These are phyloP conservation scores for Oxycera nigricornis DNA, from an alignment of 2,888 invertebrate species.

Conservation along the genomic window DNA sequence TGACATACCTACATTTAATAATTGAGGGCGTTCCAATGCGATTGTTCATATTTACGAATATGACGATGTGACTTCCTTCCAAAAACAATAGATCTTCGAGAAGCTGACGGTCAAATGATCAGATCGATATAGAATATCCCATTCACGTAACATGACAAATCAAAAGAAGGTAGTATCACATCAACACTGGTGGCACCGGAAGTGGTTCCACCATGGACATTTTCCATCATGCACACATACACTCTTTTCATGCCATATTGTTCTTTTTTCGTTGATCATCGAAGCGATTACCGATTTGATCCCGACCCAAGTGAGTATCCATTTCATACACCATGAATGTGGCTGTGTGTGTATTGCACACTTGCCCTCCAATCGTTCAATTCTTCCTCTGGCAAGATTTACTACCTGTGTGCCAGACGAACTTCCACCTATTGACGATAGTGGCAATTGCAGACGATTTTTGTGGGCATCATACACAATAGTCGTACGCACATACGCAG, in stretches of 20 bases:
- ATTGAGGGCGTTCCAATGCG: neutral
- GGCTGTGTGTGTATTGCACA: neutral
- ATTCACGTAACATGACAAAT: conserved; percentile 30
- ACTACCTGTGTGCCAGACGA: conserved; percentile 29
- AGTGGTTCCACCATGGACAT: conserved; percentile 28
- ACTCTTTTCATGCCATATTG: neutral
- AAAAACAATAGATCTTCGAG: conserved; percentile 2
- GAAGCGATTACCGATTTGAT: neutral
- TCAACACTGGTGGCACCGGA: conserved; percentile 31
- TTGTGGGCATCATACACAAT: neutral
- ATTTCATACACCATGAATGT: neutral
- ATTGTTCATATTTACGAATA: conserved; percentile 6
- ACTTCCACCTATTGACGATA: conserved; percentile 28
- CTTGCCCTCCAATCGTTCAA: neutral
- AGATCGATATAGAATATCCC: conserved; percentile 22
- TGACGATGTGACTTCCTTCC: neutral
- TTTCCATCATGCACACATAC: neutral
- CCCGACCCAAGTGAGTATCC: neutral
- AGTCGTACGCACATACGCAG: conserved; percentile 20
- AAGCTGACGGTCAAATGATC: neutral
- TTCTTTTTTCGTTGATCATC: conserved; percentile 1
- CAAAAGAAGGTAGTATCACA: conserved; percentile 9
- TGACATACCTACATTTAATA: too few species aligned
- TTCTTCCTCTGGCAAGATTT: neutral
- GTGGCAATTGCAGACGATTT: conserved; percentile 22